phyloP scores from a whole-genome alignment of 1,140 invertebrate species.

The Bombus superbus region DNA sequence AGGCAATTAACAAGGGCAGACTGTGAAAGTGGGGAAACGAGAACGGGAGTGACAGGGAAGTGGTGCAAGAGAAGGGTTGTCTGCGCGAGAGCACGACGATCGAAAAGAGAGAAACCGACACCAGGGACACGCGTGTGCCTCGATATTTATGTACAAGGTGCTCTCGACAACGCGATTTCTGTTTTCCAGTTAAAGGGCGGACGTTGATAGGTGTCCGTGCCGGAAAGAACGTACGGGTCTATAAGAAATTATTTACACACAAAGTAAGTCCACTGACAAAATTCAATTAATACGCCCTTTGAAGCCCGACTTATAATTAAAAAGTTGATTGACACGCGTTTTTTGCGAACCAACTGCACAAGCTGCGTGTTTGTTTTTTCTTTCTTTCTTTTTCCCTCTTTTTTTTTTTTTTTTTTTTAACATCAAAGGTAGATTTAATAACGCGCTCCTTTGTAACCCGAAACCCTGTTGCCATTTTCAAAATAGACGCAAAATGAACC shows the following conservation, averaged over 20 bases:
- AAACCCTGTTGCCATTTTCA: background rate
- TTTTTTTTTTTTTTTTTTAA: no score
- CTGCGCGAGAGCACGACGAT: slow-evolving; percentile 22
- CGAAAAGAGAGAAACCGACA: slow-evolving; percentile 40
- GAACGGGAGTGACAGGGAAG: slow-evolving; percentile 51
- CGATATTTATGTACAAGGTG: slow-evolving; percentile 46
- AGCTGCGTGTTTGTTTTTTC: background rate
- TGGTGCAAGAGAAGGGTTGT: slow-evolving; percentile 49
- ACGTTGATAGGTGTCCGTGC: background rate
- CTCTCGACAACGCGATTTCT: background rate
- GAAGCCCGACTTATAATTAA: slow-evolving; percentile 19
- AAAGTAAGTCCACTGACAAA: background rate
- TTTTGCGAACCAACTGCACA: background rate
- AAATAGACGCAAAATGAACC: background rate
- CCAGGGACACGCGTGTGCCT: slow-evolving; percentile 9
- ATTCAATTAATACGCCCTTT: slow-evolving; percentile 15
- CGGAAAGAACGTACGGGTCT: background rate
- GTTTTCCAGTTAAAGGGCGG: background rate
- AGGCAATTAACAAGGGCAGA: slow-evolving; percentile 70
- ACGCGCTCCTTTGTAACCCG: background rate
- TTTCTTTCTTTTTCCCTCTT: background rate
- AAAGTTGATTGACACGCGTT: slow-evolving; percentile 19
- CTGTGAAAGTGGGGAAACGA: slow-evolving; percentile 1
- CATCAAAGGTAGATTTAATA: slow-evolving; percentile 20
- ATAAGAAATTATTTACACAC: background rate